Conservation (phyloP, 2,888 invertebrate genomes). For the Tipula confusa region DNA sequence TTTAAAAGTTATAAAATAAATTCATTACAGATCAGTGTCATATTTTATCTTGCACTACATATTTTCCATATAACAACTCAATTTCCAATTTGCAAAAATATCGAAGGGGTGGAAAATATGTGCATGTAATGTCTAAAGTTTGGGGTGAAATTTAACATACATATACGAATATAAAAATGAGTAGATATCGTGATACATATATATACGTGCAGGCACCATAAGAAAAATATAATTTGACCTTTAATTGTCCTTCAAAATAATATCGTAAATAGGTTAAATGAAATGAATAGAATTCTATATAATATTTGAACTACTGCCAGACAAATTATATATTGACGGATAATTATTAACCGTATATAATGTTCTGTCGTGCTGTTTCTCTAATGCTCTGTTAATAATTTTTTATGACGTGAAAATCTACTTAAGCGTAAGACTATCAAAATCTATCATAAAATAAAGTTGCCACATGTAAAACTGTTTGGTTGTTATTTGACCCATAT, state of each 20-base stretch:
- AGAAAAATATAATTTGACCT: neutral
- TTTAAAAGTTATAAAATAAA: no score
- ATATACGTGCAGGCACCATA: neutral
- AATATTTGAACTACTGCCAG: no score
- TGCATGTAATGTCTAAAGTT: neutral
- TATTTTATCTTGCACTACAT: neutral
- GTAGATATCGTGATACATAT: neutral
- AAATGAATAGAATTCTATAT: neutral
- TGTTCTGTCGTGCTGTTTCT: neutral
- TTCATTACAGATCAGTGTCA: neutral
- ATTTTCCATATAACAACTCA: neutral
- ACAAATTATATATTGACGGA: neutral
- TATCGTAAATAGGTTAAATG: neutral
- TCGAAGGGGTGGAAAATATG: neutral
- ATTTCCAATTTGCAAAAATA: neutral
- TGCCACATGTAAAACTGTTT: neutral
- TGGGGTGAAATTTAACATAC: neutral
- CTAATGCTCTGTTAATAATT: neutral
- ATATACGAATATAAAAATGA: neutral
- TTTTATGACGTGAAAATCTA: conserved; percentile 8
- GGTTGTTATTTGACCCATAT: neutral
- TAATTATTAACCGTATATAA: neutral
- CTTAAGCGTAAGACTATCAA: neutral
- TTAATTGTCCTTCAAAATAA: neutral
- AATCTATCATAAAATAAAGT: neutral